phyloP scores from a whole-genome alignment of 2,888 invertebrate species.

The Slavum lentiscoides region DNA sequence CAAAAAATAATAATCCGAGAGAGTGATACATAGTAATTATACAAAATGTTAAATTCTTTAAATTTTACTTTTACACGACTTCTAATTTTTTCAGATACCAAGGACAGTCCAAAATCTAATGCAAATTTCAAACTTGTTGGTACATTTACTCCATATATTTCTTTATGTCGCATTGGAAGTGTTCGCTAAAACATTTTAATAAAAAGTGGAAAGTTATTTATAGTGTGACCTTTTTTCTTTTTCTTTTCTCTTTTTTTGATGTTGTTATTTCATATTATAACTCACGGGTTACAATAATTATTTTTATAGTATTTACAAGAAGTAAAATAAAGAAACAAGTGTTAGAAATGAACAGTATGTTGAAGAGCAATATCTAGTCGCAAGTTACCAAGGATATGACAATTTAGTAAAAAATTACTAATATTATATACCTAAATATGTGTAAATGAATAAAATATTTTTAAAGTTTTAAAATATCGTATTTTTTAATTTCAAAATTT shows the following conservation, averaged over 20 bases:
- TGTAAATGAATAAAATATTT: slow-evolving; percentile 23
- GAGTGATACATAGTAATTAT: slow-evolving; percentile 6
- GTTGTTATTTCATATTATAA: slow-evolving; percentile 1
- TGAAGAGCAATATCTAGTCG: background rate
- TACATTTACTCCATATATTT: slow-evolving; percentile 72
- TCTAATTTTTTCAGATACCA: slow-evolving; percentile 73
- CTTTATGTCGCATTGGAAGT: slow-evolving; percentile 77
- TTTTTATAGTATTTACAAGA: background rate
- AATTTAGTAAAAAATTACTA: background rate
- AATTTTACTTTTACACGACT: slow-evolving; percentile 67
- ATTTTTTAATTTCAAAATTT: slow-evolving; percentile 54
- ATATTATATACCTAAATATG: slow-evolving; percentile 2
- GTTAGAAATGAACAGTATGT: background rate
- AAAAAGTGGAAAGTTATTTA: slow-evolving; percentile 2
- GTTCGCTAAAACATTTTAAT: slow-evolving; percentile 67
- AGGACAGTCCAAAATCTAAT: slow-evolving; percentile 71
- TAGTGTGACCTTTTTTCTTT: background rate
- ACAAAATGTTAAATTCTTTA: slow-evolving; percentile 52
- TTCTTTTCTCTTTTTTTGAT: background rate
- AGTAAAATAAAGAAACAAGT: background rate
- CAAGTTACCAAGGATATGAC: background rate
- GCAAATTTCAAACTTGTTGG: slow-evolving; percentile 72
- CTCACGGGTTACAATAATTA: background rate
- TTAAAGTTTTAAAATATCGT: background rate
- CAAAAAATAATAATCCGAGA: background rate